Evolutionary conservation across 2,888 invertebrate species (phyloP).

Genomic region (Pterostichus niger): DNA sequence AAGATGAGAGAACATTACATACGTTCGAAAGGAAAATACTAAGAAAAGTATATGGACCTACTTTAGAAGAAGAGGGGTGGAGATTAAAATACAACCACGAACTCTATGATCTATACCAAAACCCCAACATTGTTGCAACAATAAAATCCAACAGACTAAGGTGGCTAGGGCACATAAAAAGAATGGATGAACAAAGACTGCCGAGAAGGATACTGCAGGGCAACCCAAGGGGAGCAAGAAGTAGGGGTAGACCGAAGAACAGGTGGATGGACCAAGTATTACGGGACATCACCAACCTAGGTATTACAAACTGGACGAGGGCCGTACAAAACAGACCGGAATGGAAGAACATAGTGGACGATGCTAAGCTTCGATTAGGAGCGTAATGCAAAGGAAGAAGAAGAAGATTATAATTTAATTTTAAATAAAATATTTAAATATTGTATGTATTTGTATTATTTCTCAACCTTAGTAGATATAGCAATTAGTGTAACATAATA

Average conservation of each 20-base stretch:
- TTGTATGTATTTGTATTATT: too few species aligned
- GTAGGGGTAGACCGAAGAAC: conserved; percentile 1
- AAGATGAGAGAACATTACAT: conserved; percentile 51
- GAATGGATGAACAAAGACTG: conserved; percentile 50
- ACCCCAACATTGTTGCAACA: conserved; percentile 30
- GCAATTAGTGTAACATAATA: too few species aligned
- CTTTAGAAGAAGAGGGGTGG: conserved; percentile 41
- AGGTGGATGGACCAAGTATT: conserved; percentile 28
- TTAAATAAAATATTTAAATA: too few species aligned
- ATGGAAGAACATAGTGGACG: conserved; percentile 40
- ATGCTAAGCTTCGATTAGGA: conserved; percentile 43
- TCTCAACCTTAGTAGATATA: too few species aligned
- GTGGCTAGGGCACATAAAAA: conserved; percentile 49
- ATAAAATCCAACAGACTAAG: conserved; percentile 42
- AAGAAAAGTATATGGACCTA: conserved; percentile 53
- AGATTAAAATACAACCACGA: conserved; percentile 60
- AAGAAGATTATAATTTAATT: too few species aligned
- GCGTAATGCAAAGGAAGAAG: conserved; percentile 31
- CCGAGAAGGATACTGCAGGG: conserved; percentile 29
- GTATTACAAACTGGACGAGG: conserved; percentile 1
- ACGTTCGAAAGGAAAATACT: conserved; percentile 59
- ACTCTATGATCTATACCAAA: conserved; percentile 39
- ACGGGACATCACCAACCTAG: conserved; percentile 17
- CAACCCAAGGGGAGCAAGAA: conserved; percentile 34
- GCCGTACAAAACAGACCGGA: too few species aligned